Conservation (phyloP, 1,140 invertebrate genomes). For the Eriosoma lanigerum region DNA sequence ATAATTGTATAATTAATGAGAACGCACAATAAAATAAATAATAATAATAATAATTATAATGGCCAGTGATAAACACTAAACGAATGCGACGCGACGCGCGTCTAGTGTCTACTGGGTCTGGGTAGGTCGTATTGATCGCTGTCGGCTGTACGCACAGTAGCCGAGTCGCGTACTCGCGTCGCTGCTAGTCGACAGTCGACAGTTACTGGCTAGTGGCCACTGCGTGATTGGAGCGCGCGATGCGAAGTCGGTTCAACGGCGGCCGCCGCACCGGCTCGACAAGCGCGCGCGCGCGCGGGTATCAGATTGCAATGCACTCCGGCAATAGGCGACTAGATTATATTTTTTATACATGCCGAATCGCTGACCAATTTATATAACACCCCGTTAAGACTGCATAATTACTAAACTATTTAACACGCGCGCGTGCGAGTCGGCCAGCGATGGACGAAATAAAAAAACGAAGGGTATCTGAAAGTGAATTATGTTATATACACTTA, state of each 20-base stretch:
- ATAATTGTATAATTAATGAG: too few relatives aligned
- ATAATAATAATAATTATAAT: too few relatives aligned
- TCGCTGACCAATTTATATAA: neutral
- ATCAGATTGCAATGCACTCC: conserved; percentile 24
- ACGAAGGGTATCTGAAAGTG: neutral
- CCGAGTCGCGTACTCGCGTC: neutral
- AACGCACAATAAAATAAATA: too few relatives aligned
- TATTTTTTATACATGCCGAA: neutral
- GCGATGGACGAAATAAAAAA: neutral
- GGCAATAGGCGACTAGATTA: neutral
- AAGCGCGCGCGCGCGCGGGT: conserved; percentile 9
- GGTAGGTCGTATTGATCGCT: neutral
- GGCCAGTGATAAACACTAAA: too few relatives aligned
- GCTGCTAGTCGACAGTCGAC: neutral
- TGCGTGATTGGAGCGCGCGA: neutral
- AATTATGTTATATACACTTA: too few relatives aligned
- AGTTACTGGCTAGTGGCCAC: neutral
- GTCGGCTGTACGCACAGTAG: neutral
- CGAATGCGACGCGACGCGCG: neutral
- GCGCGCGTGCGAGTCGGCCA: too few relatives aligned
- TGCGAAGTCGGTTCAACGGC: neutral
- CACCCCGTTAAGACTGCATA: neutral
- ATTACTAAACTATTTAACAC: too few relatives aligned
- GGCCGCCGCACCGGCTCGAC: neutral
- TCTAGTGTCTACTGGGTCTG: neutral